These are phyloP conservation scores for Salticus scenicus DNA, from an alignment of 2,888 invertebrate species.

Conservation along the genomic window DNA sequence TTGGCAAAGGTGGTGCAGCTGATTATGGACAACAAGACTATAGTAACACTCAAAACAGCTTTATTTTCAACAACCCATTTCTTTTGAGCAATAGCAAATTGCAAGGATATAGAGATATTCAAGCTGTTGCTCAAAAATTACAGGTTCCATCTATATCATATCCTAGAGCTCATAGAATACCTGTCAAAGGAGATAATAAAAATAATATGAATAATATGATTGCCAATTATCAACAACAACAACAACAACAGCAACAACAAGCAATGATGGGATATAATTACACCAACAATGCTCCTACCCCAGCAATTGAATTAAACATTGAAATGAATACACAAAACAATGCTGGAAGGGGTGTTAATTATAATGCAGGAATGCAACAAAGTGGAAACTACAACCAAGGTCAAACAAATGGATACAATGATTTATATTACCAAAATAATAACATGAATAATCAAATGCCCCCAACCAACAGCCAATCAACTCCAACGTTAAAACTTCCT, in stretches of 20 bases:
- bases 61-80: slow-evolving; percentile 20
- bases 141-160: slow-evolving; percentile 31
- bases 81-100: slow-evolving; percentile 23
- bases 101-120: neutral
- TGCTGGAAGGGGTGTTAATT: neutral
- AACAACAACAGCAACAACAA: neutral
- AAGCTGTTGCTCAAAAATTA: slow-evolving; percentile 3
- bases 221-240: neutral
- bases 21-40: slow-evolving; percentile 30
- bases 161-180: slow-evolving; percentile 41
- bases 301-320: neutral
- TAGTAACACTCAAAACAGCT: slow-evolving; percentile 27
- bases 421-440: slow-evolving; percentile 17
- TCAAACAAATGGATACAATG: slow-evolving; percentile 1
- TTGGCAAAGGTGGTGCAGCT: neutral
- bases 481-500: neutral
- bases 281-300: neutral
- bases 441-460: neutral
- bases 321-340: slow-evolving; percentile 4
- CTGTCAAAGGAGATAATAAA: neutral
- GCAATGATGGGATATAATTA: neutral
- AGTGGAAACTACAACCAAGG: neutral
- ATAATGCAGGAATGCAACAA: neutral
- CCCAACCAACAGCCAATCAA: neutral
- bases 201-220: neutral